A percentile compares a stretch with the other conserved stretches of the same genome.
These are phyloP conservation scores for Lepus oiostolus DNA, from an alignment of 2,797 vertebrate species.

Conservation along the genomic window DNA sequence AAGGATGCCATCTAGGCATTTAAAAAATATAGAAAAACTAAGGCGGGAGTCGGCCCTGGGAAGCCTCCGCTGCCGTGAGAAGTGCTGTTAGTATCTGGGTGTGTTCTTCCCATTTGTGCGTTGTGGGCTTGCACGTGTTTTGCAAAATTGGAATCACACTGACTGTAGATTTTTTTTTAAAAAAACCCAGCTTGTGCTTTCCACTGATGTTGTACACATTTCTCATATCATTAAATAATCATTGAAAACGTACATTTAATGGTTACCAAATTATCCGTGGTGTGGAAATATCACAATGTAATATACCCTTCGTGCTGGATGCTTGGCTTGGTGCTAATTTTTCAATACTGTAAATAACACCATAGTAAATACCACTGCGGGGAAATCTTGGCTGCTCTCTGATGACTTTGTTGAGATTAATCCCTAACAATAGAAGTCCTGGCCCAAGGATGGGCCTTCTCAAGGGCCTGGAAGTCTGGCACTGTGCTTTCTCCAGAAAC, in stretches of 20 bases:
- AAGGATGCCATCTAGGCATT: background rate
- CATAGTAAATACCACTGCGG: background rate
- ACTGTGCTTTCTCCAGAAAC: background rate
- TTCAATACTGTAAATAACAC: background rate
- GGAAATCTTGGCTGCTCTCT: background rate
- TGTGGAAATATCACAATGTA: too few species aligned
- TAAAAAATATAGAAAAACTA: background rate
- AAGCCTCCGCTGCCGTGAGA: too few species aligned
- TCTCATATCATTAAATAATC: background rate
- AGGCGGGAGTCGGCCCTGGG: background rate
- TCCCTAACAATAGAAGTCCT: background rate
- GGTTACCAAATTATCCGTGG: background rate
- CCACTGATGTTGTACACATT: background rate
- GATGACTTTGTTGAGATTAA: conserved; percentile 12
- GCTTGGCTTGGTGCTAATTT: background rate
- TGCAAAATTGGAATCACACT: background rate
- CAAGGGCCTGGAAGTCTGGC: background rate
- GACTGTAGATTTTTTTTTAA: background rate
- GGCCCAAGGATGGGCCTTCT: background rate
- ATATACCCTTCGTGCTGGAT: background rate
- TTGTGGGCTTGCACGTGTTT: background rate
- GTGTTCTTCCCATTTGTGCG: background rate
- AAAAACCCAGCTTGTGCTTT: background rate
- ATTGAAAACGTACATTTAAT: background rate
- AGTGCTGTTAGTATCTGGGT: background rate